These are phyloP conservation scores for Glomeris maerens DNA, from an alignment of 1,140 invertebrate species.

Conservation along the genomic window DNA sequence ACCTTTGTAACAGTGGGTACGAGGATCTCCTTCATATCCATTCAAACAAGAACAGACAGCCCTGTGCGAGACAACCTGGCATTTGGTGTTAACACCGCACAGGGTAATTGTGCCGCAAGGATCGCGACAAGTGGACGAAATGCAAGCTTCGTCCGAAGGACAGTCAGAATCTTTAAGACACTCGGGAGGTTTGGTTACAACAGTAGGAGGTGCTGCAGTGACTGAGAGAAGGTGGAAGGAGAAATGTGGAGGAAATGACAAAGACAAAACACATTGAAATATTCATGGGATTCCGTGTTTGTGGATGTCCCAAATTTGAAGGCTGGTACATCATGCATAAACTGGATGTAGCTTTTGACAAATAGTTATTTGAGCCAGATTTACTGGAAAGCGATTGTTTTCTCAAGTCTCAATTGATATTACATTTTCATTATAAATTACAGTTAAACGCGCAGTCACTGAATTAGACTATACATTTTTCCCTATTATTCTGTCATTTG, in stretches of 20 bases:
- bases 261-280: neutral
- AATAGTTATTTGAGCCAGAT: too few species aligned
- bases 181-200: neutral
- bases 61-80: constrained; percentile 34
- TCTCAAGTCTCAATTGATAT: too few species aligned
- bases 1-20: constrained; percentile 51
- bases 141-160: constrained; percentile 35
- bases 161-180: constrained; percentile 51
- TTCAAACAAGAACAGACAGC: constrained; percentile 25
- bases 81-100: constrained; percentile 13
- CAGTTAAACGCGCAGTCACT: too few species aligned
- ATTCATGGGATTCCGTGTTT: neutral
- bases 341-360: too few species aligned
- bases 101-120: constrained; percentile 46
- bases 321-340: too few species aligned
- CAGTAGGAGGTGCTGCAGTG: neutral
- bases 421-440: too few species aligned
- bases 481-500: too few species aligned
- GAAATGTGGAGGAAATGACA: neutral
- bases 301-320: neutral
- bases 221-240: neutral
- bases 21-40: constrained; percentile 46
- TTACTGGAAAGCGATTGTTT: too few species aligned
- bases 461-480: too few species aligned
- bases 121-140: constrained; percentile 66